Conservation (phyloP, 1,140 invertebrate species). For the Araneus ventricosus region DNA sequence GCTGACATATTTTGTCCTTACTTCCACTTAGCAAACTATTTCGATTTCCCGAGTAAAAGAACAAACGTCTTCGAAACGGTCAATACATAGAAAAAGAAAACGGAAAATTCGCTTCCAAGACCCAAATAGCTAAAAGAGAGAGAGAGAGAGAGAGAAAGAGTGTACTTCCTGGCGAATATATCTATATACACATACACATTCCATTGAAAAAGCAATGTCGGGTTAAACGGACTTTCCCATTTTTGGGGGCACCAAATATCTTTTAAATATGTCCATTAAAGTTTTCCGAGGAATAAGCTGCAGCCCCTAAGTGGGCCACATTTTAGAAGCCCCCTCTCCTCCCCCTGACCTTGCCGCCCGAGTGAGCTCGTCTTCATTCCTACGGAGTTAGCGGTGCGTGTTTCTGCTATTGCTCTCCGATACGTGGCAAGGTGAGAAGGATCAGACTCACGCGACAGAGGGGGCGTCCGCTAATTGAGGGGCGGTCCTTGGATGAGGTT, state of each 20-base stretch:
- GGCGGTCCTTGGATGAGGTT: not conserved
- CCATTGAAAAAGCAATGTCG: slow-evolving; percentile 45
- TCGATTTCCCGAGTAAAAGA: not conserved
- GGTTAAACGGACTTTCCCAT: slow-evolving; percentile 55
- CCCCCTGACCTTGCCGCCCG: slow-evolving; percentile 62
- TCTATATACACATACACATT: too few species aligned
- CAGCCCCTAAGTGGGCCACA: slow-evolving; percentile 37
- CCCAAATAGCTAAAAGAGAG: too few species aligned
- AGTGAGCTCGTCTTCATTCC: slow-evolving; percentile 67
- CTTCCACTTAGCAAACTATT: not conserved
- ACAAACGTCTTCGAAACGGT: not conserved
- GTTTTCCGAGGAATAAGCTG: slow-evolving; percentile 53
- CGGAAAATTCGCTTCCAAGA: too few species aligned
- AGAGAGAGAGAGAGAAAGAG: too few species aligned
- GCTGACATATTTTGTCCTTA: not conserved
- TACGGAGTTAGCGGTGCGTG: slow-evolving; percentile 62
- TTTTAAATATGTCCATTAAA: slow-evolving; percentile 75
- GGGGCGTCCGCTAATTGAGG: slow-evolving; percentile 38
- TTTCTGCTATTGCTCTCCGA: slow-evolving; percentile 38
- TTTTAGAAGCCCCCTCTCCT: not conserved
- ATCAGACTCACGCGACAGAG: not conserved
- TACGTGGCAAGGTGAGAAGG: slow-evolving; percentile 58
- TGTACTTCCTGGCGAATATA: too few species aligned
- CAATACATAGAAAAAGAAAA: not conserved
- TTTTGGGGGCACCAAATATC: slow-evolving; percentile 48